phyloP scores from a whole-genome alignment of 2,888 invertebrate species.

The Octodonta nipae region DNA sequence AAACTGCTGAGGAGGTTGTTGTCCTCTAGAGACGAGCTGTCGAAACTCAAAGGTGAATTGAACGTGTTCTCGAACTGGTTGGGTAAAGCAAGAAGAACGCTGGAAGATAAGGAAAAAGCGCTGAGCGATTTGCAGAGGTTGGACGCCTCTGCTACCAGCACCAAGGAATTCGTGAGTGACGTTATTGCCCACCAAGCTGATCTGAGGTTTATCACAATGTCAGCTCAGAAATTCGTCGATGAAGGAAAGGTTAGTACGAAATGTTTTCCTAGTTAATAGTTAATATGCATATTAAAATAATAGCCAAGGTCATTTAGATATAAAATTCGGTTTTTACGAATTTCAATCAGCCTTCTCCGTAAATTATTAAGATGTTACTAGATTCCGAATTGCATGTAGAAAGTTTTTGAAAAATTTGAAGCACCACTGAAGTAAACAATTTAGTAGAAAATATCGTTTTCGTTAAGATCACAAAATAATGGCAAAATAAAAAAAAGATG shows the following conservation, averaged over 20 bases:
- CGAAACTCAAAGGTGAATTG: constrained; percentile 72
- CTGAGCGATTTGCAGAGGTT: constrained; percentile 63
- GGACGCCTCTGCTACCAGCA: constrained; percentile 60
- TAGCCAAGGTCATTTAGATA: too few relatives aligned
- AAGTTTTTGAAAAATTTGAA: too few relatives aligned
- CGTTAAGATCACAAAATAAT: too few relatives aligned
- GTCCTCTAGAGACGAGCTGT: constrained; percentile 75
- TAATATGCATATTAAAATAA: not conserved
- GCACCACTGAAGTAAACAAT: too few relatives aligned
- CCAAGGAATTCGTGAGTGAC: constrained; percentile 79
- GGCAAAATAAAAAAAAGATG: too few relatives aligned
- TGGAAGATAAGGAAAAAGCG: constrained; percentile 76
- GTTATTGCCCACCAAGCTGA: constrained; percentile 94
- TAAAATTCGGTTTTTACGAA: too few relatives aligned
- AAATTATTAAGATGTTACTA: too few relatives aligned
- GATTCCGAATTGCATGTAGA: too few relatives aligned
- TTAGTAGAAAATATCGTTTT: too few relatives aligned
- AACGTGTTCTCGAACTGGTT: constrained; percentile 74
- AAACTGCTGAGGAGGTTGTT: constrained; percentile 61
- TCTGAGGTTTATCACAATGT: constrained; percentile 87
- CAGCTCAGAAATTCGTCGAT: constrained; percentile 89
- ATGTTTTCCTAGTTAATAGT: not conserved
- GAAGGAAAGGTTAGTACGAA: constrained; percentile 65
- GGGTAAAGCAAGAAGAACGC: constrained; percentile 59
- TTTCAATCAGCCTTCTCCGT: too few relatives aligned